Base-by-base conservation (phyloP, 2,113 vertebrate species). In the Pavo muticus region DNA sequence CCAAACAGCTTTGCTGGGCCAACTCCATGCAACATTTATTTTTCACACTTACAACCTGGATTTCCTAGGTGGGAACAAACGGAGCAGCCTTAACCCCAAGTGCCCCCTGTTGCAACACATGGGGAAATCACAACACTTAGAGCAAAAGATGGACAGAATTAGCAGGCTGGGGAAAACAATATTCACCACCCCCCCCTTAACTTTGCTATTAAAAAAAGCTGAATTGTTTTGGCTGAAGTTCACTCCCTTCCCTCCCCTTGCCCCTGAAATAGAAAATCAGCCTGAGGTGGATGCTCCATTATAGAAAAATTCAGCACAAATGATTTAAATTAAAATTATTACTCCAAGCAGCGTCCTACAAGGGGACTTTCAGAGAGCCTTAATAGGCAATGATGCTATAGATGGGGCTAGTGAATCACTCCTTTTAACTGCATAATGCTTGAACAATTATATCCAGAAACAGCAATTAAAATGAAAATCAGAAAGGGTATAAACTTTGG, bases 401-500 rank as follows among this genome's bases (percentile, higher is more conserved):
- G 94, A 78, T 74, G 77, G 81, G 84, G 76, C 73, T 82, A 74
- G 82, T 19, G 75, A 79, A 85, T 93, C 82, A 63, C 45, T 73
- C 29, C 48, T 70, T 85, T 63, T 75, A 86, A 30, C 93, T 77
- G 83, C 54, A 9, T 56, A 64, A 65, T 90, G 52, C 27, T 54
- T 54, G 52, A 54, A 76, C 63, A 91, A 90, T 91, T 93, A 88
- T 2, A 73, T 69, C 68, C 86, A 95, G 91, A 73, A 90, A 92
- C 48, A 77, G 68, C 75, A 91, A 91, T 93, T 94, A 95, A 67
- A 91, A 73, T 11, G 16, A 79, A 90, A 91, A 90, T 70, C 79
- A 65, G 75, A 69, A 72, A 52, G 68, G 64, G 44, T 59, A 65
- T 67, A 76, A 93, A n/a, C 44, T 76, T 72, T 19, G 72, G 79